Evolutionary conservation across 2,113 vertebrate genomes (phyloP).

Genomic region (Dinomys branickii): DNA sequence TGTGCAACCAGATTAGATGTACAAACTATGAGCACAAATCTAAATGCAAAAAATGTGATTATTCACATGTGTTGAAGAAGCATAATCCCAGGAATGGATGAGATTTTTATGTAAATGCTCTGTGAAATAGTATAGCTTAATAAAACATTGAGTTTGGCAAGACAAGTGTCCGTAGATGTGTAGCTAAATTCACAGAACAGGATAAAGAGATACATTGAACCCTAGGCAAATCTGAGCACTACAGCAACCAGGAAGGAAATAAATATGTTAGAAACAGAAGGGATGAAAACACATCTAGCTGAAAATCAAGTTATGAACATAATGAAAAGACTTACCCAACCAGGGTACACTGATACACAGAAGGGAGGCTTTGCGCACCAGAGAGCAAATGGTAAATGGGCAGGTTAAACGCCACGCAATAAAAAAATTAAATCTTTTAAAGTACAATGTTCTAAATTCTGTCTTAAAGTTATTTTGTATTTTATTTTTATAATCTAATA

Average conservation of each 20-base stretch:
- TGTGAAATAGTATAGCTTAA: background rate
- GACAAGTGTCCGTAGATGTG: background rate
- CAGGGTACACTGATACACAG: background rate
- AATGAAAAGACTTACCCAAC: background rate
- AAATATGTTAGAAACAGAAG: background rate
- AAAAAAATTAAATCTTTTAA: background rate
- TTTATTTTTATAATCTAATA: conserved; percentile 99
- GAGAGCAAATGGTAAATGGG: background rate
- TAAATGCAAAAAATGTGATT: background rate
- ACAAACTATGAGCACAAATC: background rate
- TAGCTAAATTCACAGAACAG: background rate
- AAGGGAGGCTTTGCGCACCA: background rate
- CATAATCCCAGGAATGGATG: background rate
- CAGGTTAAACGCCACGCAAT: background rate
- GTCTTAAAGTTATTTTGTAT: conserved; percentile 99
- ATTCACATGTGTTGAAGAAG: background rate
- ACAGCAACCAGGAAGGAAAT: background rate
- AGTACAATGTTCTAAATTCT: conserved; percentile 96
- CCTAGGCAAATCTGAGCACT: background rate
- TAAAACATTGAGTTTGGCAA: conserved; percentile 24
- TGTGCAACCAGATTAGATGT: background rate
- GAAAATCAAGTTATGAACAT: background rate
- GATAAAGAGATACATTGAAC: background rate
- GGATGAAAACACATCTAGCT: background rate
- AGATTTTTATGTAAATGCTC: background rate